Base-by-base conservation (phyloP, 2,888 invertebrate genomes). In the Apodemia duryi region DNA sequence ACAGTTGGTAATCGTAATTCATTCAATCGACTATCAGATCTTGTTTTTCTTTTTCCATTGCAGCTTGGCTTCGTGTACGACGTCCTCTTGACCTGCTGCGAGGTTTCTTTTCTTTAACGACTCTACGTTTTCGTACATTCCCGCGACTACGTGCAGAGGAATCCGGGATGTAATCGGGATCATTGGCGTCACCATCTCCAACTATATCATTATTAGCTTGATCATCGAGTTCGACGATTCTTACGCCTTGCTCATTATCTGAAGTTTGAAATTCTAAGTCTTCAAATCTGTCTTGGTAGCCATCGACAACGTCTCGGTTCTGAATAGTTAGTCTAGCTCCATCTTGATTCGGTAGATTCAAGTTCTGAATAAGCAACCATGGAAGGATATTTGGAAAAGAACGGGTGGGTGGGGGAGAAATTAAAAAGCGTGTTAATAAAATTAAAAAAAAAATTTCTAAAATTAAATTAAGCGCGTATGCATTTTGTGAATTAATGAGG, bases 361-460 rank as follows among this genome's bases (percentile, higher is more conserved):
- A 85, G 80, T 91, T 91, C 91, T 91, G 84, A 82, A 79, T 83
- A 64, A 51, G 43, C 62, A 62, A 49, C 49, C 61, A 61, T 61
- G 61, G 49, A 61, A 64, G 51, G 64, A 61, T 38, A 21, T 38
- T 83, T 80, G 84, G 86, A 80, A 79, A 81, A 85, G 87, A 84
- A 79, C 68, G 82, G 87, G 81, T 77, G 76, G 86, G 82, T 74
- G 77, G 83, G 87, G 67, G 83, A 83, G 78, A 89, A 90, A 88
- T 89, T 87, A 92, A 92, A 91, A 92, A 93, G 91, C 91, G 87
- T 90, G 92, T 93, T 93, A 93, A 92, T 91, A 87, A 87, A 91
- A 90, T 85, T 57, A 57, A 81, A 87, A 74, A 74, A 75, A 81
- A 80, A 80, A 82, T 81, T 85, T 32, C 57, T 83, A 82, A 84